These are phyloP conservation scores for Arion vulgaris DNA, from an alignment of 1,140 invertebrate species.

Conservation along the genomic window DNA sequence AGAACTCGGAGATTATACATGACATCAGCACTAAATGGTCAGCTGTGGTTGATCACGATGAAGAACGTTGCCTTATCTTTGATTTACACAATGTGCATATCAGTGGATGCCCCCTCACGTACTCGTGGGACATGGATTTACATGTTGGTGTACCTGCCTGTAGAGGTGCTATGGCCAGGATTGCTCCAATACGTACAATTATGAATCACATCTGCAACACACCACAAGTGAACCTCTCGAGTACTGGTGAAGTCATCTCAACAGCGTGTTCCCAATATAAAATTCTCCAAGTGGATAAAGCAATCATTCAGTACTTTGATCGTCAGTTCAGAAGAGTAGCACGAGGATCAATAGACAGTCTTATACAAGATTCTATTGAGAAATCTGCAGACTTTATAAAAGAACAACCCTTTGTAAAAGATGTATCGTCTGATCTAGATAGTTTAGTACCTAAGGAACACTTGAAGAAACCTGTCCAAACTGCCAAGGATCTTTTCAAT, in stretches of 20 bases:
- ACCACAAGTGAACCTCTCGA: background rate
- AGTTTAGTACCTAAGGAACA: too few species aligned
- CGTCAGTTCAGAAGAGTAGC: background rate
- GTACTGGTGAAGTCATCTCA: background rate
- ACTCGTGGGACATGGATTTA: slow-evolving; percentile 17
- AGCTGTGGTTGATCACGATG: slow-evolving; percentile 12
- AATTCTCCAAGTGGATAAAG: slow-evolving; percentile 8
- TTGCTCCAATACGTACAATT: slow-evolving; percentile 10
- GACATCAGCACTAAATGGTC: slow-evolving; percentile 14
- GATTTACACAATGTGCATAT: background rate
- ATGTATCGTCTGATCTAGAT: background rate
- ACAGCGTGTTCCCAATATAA: background rate
- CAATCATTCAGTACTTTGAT: slow-evolving; percentile 19
- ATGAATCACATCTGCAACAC: slow-evolving; percentile 1
- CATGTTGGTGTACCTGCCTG: slow-evolving; percentile 1
- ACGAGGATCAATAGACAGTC: background rate
- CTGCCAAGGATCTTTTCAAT: background rate
- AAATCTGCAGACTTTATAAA: background rate
- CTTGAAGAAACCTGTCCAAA: background rate
- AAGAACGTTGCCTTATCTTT: slow-evolving; percentile 11
- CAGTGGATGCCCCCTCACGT: background rate
- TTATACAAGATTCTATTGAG: background rate
- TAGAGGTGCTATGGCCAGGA: background rate
- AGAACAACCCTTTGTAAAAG: background rate
- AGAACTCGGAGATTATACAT: background rate